A percentile compares a stretch with the other conserved stretches of the same genome.
phyloP scores from a whole-genome alignment of 1,140 invertebrate genomes.

The Arctopsyche grandis region DNA sequence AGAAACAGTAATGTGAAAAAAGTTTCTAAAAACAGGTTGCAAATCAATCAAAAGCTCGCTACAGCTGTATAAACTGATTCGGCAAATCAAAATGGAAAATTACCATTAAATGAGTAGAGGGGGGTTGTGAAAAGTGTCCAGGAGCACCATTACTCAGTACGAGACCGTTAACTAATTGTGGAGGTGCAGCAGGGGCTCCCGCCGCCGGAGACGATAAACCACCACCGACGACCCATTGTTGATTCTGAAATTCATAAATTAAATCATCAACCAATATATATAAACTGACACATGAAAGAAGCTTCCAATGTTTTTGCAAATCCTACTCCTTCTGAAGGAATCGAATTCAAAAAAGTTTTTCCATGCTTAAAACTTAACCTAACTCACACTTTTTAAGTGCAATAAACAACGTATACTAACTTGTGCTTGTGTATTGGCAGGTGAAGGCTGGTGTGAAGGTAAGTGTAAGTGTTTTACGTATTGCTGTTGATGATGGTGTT shows the following conservation, averaged over 20 bases:
- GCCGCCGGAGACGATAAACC: slow-evolving; percentile 58
- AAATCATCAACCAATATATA: neutral
- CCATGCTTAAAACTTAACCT: no score
- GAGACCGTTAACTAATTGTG: slow-evolving; percentile 48
- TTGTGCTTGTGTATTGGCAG: slow-evolving; percentile 35
- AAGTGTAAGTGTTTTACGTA: slow-evolving; percentile 37
- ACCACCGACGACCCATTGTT: slow-evolving; percentile 52
- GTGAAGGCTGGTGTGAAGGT: slow-evolving; percentile 35
- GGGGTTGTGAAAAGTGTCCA: slow-evolving; percentile 56
- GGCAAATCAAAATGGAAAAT: neutral
- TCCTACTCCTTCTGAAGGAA: no score
- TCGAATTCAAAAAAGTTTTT: no score
- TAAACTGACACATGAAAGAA: neutral
- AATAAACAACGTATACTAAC: neutral
- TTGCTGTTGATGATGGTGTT: slow-evolving; percentile 60
- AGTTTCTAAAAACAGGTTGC: no score
- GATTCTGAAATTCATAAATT: slow-evolving; percentile 28
- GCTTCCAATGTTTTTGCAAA: neutral
- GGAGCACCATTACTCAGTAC: slow-evolving; percentile 44
- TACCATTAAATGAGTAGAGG: slow-evolving; percentile 61
- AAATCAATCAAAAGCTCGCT: no score
- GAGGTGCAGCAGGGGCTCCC: slow-evolving; percentile 48
- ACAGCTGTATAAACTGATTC: no score
- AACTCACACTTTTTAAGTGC: no score
- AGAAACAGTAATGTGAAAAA: no score